Evolutionary conservation across 2,888 invertebrate species (phyloP).

Genomic region (Rhorus exstirpatorius): DNA sequence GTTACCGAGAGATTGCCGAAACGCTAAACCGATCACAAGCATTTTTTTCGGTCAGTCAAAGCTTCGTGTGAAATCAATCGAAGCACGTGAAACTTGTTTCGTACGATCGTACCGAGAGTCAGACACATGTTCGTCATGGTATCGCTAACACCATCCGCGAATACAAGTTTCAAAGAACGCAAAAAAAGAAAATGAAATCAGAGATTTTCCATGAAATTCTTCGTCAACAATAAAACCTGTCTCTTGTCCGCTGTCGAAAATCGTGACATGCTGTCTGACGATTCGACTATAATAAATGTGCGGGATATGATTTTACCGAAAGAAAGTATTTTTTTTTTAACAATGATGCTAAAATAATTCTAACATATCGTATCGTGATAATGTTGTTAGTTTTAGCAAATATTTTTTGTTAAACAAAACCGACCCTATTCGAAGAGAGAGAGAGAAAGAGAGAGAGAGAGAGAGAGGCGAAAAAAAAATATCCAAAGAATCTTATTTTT

Average conservation of each 20-base stretch:
- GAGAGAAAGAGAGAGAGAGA: no score
- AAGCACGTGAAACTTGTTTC: slow-evolving; percentile 7
- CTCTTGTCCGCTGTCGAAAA: background rate
- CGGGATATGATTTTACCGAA: no score
- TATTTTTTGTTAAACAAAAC: no score
- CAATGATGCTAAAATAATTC: background rate
- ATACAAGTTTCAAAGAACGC: background rate
- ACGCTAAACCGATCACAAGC: slow-evolving; percentile 47
- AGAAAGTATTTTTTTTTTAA: background rate
- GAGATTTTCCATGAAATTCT: background rate
- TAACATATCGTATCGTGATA: no score
- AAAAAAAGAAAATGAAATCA: background rate
- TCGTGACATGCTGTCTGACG: background rate
- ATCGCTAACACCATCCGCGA: background rate
- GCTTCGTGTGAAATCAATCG: slow-evolving; percentile 17
- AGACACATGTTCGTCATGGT: slow-evolving; percentile 31
- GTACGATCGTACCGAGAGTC: slow-evolving; percentile 4
- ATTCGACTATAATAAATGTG: no score
- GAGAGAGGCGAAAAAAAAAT: no score
- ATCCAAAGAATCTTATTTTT: slow-evolving; percentile 23
- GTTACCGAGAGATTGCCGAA: slow-evolving; percentile 18
- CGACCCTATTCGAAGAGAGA: no score
- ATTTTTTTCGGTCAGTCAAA: slow-evolving; percentile 10
- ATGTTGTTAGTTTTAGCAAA: background rate
- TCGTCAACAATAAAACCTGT: background rate